Conservation (phyloP, 2,888 invertebrate species). For the Drosophila maculinotata region DNA sequence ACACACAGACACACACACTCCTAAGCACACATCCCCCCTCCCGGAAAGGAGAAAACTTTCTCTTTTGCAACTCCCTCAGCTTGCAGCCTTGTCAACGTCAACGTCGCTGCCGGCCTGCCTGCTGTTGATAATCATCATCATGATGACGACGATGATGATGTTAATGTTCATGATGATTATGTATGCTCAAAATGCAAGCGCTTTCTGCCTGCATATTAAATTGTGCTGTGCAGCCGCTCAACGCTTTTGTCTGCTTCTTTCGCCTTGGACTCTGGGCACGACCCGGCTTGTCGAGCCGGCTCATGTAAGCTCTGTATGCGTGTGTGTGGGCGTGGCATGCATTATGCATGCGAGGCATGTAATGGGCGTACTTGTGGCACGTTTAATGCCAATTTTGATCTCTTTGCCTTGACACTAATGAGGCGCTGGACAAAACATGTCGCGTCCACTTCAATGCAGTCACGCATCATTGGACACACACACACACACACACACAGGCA, state of each 20-base stretch:
- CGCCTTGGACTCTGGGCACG: slow-evolving; percentile 60
- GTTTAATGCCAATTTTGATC: slow-evolving; percentile 74
- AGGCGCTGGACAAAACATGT: slow-evolving; percentile 45
- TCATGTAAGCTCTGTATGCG: slow-evolving; percentile 16
- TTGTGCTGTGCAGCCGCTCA: slow-evolving; percentile 48
- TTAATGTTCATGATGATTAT: slow-evolving; percentile 18
- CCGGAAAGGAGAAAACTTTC: slow-evolving; percentile 55
- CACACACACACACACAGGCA: slow-evolving; percentile 8
- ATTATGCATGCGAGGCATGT: slow-evolving; percentile 45
- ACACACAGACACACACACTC: slow-evolving; percentile 42
- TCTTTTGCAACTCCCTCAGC: slow-evolving; percentile 64
- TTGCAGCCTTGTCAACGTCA: slow-evolving; percentile 57
- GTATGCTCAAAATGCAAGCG: slow-evolving; percentile 28
- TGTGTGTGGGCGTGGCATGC: slow-evolving; percentile 56
- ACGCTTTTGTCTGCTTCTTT: slow-evolving; percentile 48
- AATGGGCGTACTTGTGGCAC: slow-evolving; percentile 59
- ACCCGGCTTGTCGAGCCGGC: slow-evolving; percentile 60
- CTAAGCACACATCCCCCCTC: slow-evolving; percentile 46
- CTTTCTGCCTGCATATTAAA: slow-evolving; percentile 39
- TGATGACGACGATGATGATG: slow-evolving; percentile 17
- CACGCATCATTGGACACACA: slow-evolving; percentile 30
- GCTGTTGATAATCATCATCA: slow-evolving; percentile 19
- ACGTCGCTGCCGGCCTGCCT: slow-evolving; percentile 16
- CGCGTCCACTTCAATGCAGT: slow-evolving; percentile 53
- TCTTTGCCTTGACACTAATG: slow-evolving; percentile 76